Conservation (phyloP, 2,888 invertebrate genomes). For the Xestia xanthographa region DNA sequence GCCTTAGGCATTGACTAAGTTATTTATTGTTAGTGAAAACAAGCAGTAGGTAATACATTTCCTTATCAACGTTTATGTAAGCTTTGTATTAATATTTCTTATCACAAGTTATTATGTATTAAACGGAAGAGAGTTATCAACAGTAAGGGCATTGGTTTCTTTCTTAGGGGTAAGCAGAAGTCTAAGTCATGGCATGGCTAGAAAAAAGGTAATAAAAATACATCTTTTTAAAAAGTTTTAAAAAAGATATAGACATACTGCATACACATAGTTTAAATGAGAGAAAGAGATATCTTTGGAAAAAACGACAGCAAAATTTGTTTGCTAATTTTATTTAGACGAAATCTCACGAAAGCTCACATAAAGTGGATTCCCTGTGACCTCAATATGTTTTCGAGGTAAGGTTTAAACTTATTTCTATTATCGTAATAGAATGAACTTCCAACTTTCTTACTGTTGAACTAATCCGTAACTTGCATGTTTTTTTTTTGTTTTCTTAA, state of each 20-base stretch:
- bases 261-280: background rate
- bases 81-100: conserved; percentile 26
- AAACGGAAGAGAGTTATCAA: conserved; percentile 30
- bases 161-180: conserved; percentile 49
- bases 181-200: conserved; percentile 20
- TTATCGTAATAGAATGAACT: background rate
- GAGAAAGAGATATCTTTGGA: background rate
- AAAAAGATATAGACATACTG: background rate
- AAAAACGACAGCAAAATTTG: background rate
- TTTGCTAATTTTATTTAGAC: background rate
- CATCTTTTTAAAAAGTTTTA: background rate
- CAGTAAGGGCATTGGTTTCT: conserved; percentile 52
- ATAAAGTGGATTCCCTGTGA: background rate
- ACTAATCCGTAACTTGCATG: conserved; percentile 26
- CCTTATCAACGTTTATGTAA: conserved; percentile 17
- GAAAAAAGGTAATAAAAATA: conserved; percentile 11
- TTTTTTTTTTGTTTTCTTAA: background rate
- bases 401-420: conserved; percentile 13
- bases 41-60: background rate
- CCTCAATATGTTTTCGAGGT: conserved; percentile 9
- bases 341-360: background rate
- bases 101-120: conserved; percentile 24
- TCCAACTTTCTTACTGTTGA: conserved; percentile 31
- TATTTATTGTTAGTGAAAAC: background rate
- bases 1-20: background rate